Evolutionary conservation across 2,113 vertebrate species (phyloP).

Genomic region (Corydoras sp.): DNA sequence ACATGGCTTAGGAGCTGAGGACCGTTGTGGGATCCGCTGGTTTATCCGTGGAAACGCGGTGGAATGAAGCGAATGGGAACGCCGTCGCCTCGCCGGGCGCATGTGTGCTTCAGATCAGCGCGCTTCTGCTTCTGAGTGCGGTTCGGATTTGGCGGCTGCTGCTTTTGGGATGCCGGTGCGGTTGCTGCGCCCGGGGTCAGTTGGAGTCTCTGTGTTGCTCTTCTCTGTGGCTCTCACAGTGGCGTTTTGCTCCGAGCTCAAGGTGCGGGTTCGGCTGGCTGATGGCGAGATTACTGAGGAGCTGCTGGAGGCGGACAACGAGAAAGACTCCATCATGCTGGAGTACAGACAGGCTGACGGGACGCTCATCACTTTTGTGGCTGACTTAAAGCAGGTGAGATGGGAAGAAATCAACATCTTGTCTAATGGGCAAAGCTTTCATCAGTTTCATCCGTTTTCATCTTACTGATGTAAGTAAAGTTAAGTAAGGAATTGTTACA

Average conservation of each 20-base stretch:
- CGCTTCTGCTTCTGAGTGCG: constrained; percentile 20
- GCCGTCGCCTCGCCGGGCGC: not conserved
- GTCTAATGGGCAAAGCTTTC: no score
- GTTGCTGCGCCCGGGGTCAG: constrained; percentile 47
- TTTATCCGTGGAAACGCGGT: not conserved
- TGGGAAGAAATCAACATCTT: no score
- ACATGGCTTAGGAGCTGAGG: no score
- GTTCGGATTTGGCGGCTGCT: not conserved
- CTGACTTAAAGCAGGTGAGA: constrained; percentile 88
- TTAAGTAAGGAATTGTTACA: no score
- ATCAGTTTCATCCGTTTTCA: no score
- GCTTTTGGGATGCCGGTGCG: not conserved
- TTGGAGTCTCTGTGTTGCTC: constrained; percentile 49
- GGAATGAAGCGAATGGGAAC: constrained; percentile 24
- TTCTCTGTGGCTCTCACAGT: constrained; percentile 48
- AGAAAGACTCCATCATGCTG: constrained; percentile 77
- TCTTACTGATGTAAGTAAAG: no score
- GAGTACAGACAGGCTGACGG: constrained; percentile 87
- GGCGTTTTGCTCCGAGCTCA: constrained; percentile 70
- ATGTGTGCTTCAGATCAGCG: not conserved
- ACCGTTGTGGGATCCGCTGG: not conserved
- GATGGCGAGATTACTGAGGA: constrained; percentile 87
- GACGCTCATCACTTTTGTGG: constrained; percentile 82
- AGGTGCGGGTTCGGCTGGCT: constrained; percentile 80
- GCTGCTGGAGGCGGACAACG: constrained; percentile 85